Conservation (phyloP, 2,797 vertebrate genomes). For the Distichodus sexfasciatus region DNA sequence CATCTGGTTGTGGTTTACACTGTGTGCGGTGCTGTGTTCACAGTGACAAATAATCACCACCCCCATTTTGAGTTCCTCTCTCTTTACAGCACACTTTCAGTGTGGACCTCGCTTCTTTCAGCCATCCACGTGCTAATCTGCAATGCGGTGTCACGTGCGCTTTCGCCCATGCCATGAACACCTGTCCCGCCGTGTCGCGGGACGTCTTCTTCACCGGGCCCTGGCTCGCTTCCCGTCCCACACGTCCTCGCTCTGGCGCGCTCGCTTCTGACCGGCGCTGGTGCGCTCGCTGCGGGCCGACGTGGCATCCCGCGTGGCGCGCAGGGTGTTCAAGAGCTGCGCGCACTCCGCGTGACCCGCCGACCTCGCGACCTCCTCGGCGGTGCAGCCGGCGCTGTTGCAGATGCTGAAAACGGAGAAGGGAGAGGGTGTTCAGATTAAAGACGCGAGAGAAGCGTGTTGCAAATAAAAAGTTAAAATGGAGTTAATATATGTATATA, state of each 20-base stretch:
- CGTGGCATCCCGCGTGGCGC: constrained; percentile 52
- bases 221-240: constrained; percentile 66
- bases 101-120: too few relatives aligned
- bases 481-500: too few relatives aligned
- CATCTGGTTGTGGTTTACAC: too few relatives aligned
- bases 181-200: background rate
- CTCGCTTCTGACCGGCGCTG: background rate
- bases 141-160: too few relatives aligned
- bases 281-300: background rate
- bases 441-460: too few relatives aligned
- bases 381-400: constrained; percentile 75
- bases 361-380: constrained; percentile 75
- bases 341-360: constrained; percentile 72
- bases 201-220: constrained; percentile 51
- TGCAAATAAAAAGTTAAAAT: too few relatives aligned
- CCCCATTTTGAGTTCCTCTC: too few relatives aligned
- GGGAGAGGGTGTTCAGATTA: too few relatives aligned
- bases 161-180: background rate
- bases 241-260: constrained; percentile 57
- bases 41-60: too few relatives aligned
- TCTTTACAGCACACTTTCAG: too few relatives aligned
- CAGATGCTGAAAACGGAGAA: constrained; percentile 60
- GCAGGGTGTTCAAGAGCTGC: constrained; percentile 68
- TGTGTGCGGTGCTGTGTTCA: too few relatives aligned
- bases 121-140: too few relatives aligned